Base-by-base conservation (phyloP, 2,797 vertebrate genomes). In the Sciurus carolinensis region DNA sequence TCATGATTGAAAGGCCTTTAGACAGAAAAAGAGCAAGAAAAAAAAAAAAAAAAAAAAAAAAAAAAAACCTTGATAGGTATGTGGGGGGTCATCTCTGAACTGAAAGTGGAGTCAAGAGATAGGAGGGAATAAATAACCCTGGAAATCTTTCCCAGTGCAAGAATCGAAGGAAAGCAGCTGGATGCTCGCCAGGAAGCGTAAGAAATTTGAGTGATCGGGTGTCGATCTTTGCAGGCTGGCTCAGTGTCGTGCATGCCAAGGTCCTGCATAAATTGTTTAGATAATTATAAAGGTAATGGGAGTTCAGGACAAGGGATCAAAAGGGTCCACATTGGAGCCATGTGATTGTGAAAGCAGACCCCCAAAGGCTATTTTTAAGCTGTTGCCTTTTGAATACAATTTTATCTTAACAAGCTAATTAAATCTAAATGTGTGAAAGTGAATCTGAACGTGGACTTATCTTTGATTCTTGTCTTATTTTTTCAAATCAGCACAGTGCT, bases 391-490 rank as follows among this genome's bases (percentile, higher is more conserved):
- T 73, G 52, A 95, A 86, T 91, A 42, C 71, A 33, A 77, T 92
- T 96, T 96, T 91, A 87, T 81, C 77, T 92, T 96, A 92, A 96
- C 76, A 95, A 95, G 92, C 95, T 95, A 96, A 97, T 96, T 96
- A 98, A 97, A 62, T 91, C 90, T 95, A 33, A 80, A 88, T 59
- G 85, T 95, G 94, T 88, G 87, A 96, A 96, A 96, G 71, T 42
- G 85, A 97, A 66, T 88, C 94, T 92, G 85, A 87, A 91, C 5
- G 7, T 52, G 52, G 75, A 64, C 87, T 88, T 92, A 9, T 86
- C 83, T 95, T 95, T 93, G 93, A 94, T 62, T 92, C 82, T 91
- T 94, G 76, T 91, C 93, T 96, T 88, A 47, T 64, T 80, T 94
- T 95, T 91, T 94, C 83, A 76, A 57, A 86, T 47, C 92, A 94